These are phyloP conservation scores for Campylomormyrus tamandua DNA, from an alignment of 2,113 vertebrate genomes.

Conservation along the genomic window DNA sequence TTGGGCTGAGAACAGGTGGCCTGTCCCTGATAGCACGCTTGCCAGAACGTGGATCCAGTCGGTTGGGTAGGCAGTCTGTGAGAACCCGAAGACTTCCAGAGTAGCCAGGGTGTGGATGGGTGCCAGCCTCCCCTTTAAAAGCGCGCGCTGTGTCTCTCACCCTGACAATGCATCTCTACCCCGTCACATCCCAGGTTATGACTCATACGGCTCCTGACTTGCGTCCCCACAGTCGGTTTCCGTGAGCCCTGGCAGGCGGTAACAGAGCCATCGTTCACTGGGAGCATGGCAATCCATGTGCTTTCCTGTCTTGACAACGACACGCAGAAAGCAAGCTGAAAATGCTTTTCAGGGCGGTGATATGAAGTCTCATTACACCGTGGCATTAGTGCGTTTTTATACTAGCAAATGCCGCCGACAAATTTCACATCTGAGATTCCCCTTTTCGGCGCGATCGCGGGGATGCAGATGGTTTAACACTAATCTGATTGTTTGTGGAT, in stretches of 20 bases:
- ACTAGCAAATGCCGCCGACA: not conserved
- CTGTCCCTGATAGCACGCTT: conserved; percentile 7
- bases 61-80: conserved; percentile 9
- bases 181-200: not conserved
- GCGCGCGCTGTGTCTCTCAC: not conserved
- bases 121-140: not conserved
- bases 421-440: not conserved
- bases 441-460: not conserved
- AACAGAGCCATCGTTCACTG: not conserved
- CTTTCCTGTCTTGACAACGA: not conserved
- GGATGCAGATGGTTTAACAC: not conserved
- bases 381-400: too few species aligned
- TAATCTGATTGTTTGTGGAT: conserved; percentile 2
- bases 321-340: not conserved
- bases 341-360: conserved; percentile 7
- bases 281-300: not conserved
- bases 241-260: not conserved
- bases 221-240: not conserved
- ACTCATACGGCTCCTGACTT: not conserved
- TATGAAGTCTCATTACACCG: not conserved
- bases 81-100: not conserved
- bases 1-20: conserved; percentile 16
- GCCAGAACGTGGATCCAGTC: conserved; percentile 10
- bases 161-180: not conserved
- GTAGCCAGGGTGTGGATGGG: not conserved